phyloP scores from a whole-genome alignment of 92 coral and sea anemone species.

The Epizoanthus stellaris region DNA sequence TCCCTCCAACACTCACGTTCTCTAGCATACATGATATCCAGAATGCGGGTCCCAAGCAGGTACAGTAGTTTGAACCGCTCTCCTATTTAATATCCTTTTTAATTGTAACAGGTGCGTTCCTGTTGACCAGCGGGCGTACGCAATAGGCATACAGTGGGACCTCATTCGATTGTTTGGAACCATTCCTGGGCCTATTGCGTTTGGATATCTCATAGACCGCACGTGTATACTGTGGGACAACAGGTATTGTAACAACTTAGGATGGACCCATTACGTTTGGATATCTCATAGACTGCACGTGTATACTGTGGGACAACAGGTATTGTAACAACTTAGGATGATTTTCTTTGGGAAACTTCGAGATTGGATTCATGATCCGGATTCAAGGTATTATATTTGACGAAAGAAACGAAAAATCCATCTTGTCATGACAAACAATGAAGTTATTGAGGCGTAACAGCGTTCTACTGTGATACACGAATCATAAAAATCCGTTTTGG shows the following conservation, averaged over 20 bases:
- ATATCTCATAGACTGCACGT: slow-evolving; percentile 71
- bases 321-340: too few species aligned
- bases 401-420: too few species aligned
- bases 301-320: slow-evolving; percentile 83
- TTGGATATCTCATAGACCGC: slow-evolving; percentile 75
- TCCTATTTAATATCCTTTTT: not conserved
- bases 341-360: too few species aligned
- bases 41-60: too few species aligned
- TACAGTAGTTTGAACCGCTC: too few species aligned
- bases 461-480: too few species aligned
- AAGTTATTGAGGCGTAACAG: too few species aligned
- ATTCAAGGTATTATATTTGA: too few species aligned
- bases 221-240: slow-evolving; percentile 81
- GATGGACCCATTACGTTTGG: slow-evolving; percentile 84
- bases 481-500: too few species aligned
- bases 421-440: too few species aligned
- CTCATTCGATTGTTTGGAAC: slow-evolving; percentile 73
- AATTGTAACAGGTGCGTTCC: slow-evolving; percentile 74
- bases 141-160: slow-evolving; percentile 76
- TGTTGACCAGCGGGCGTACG: slow-evolving; percentile 77
- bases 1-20: too few species aligned
- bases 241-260: slow-evolving; percentile 67
- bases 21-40: not conserved
- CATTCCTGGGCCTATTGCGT: slow-evolving; percentile 86
- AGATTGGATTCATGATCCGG: too few species aligned